Base-by-base conservation (phyloP, 2,888 invertebrate species). In the Dolichomitus sp. region DNA sequence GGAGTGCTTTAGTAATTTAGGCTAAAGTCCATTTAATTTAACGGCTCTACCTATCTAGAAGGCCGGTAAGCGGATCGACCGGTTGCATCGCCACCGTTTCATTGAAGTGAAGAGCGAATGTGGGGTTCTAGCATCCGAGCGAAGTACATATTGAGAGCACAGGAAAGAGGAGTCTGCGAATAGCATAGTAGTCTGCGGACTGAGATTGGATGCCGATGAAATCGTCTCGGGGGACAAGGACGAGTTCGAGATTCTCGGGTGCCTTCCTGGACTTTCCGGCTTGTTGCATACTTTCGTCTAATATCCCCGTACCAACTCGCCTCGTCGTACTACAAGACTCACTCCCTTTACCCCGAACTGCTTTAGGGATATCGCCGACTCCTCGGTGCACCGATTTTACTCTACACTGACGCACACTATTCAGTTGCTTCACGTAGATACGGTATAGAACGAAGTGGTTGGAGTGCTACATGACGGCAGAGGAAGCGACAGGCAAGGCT, bases 161-260 rank as follows among this genome's bases (percentile, higher is more conserved):
- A 33, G 45, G 50, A 6, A 48, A 70, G 65, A 50, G 63, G 59
- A 78, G 65, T 57, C 42, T 40, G 65, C 48, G 74, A 74, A 74
- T 74, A 68, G 78, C 63, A 30, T n/a, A 54, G 70, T 66, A 81
- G 76, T 81, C 82, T 70, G 76, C 63, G 59, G 76, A 82, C 77
- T 80, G 80, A 82, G 89, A 90, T 90, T 90, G 91, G 90, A 90
- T 90, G 87, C 87, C 90, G 87, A 87, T 88, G 89, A 87, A 91
- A 90, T 89, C 83, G 87, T 90, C 89, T 85, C 89, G 48, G 63
- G 89, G 87, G 89, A 70, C 40, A 75, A 57, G 78, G 48, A 69
- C 30, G 61, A 78, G 69, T 40, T 68, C 63, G 72, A 57, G 70
- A 63, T 59, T 52, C 70, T 74, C 54, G 37, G 9, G 42, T 42